A percentile compares a stretch with the other conserved stretches of the same genome.
These are phyloP conservation scores for Watersipora subatra DNA, from an alignment of 1,140 invertebrate species.

Conservation along the genomic window DNA sequence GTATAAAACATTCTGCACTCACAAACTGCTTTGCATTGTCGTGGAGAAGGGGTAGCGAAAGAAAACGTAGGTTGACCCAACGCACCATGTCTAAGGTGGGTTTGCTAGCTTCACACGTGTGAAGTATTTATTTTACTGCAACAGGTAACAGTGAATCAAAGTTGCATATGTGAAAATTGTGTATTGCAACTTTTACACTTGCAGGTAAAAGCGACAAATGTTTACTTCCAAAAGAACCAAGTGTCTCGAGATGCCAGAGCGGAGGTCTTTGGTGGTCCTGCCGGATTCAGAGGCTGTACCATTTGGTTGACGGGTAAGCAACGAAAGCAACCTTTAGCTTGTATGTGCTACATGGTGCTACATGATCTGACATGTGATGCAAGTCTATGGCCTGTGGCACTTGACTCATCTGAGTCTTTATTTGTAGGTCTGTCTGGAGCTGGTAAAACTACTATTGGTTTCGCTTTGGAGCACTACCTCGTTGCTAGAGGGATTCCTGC, in stretches of 20 bases:
- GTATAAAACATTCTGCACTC: too few species aligned
- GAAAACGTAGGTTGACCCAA: too few species aligned
- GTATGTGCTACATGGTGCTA: background rate
- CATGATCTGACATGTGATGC: background rate
- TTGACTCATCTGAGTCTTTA: too few species aligned
- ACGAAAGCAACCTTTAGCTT: background rate
- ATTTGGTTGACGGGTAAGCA: conserved; percentile 89
- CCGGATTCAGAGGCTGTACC: conserved; percentile 91
- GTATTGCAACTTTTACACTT: too few species aligned
- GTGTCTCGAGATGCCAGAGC: conserved; percentile 83
- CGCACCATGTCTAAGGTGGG: too few species aligned
- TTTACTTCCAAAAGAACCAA: conserved; percentile 83
- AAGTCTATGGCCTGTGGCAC: background rate
- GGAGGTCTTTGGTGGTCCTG: conserved; percentile 66
- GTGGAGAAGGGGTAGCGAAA: too few species aligned
- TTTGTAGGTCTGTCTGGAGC: conserved; percentile 66
- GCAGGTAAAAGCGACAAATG: conserved; percentile 65
- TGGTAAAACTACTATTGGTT: conserved; percentile 94
- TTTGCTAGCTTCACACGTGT: too few species aligned
- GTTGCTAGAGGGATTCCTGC: conserved; percentile 73
- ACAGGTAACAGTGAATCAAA: too few species aligned
- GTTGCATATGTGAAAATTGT: too few species aligned
- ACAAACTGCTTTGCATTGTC: too few species aligned
- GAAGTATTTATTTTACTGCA: too few species aligned
- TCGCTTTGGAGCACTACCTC: conserved; percentile 83